Base-by-base conservation (phyloP, 2,888 invertebrate genomes). In the Agonopterix heracliana region DNA sequence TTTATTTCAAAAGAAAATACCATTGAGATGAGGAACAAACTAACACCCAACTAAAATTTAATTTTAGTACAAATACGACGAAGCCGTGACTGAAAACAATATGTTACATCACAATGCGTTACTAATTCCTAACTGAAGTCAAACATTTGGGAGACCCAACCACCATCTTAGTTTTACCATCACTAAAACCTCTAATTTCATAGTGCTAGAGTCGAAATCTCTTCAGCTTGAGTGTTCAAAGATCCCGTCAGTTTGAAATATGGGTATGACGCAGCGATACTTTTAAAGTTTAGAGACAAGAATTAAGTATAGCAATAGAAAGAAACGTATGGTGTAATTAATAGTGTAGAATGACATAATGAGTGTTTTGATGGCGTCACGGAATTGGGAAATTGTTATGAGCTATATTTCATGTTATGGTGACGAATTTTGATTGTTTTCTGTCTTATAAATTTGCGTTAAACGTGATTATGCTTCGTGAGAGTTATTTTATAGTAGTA, bases 341-440 rank as follows among this genome's bases (percentile, higher is more conserved):
- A 80, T 77, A 69, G 78, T 71, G 82, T 55, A 63, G 72, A 81
- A 67, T 79, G 84, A 84, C 81, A 75, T 78, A 75, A 83, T 78
- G 81, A 72, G 74, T 68, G 63, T 67, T 66, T 54, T 54, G 61
- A 56, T 61, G 62, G 34, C 10, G 34, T 26, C 26, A 26, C 26
- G 26, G 26, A 26, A 26, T 26, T 26, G 26, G 26, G 26, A 26
- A 26, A 26, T 26, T 26, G 26, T 26, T 26, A 26, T 52, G 54
- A 61, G 12, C 12, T 11, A 38, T 38, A 38, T 38, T 38, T 38
- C 38, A 38, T 9, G 38, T 38, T 9, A 38, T 10, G 38, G 26
- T 26, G 26, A 26, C 26, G 26, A 26, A 5, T 26, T 26, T 7
- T 5, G 26, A 26, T 26, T 26, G 26, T 26, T 26, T 26, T 26